Evolutionary conservation across 2,888 invertebrate genomes (phyloP).

Genomic region (Pinctada fucata): DNA sequence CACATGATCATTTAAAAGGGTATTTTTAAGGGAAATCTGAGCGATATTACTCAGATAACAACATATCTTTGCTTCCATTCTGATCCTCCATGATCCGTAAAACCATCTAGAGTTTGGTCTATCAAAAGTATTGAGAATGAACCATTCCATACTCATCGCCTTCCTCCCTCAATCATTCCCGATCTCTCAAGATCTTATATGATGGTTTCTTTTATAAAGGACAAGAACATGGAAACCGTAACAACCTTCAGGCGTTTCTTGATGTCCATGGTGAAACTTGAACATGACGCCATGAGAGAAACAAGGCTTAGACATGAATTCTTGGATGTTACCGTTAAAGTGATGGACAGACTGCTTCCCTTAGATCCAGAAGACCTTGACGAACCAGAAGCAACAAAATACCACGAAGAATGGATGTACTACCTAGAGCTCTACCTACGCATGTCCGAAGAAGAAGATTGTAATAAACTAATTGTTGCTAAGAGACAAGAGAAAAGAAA

Average conservation of each 20-base stretch:
- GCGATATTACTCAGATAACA: too few species aligned
- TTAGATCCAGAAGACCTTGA: neutral
- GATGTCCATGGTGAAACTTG: neutral
- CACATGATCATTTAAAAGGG: too few species aligned
- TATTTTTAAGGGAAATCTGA: too few species aligned
- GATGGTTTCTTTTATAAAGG: neutral
- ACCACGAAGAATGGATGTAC: neutral
- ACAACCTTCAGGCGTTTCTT: neutral
- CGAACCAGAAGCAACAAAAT: too few species aligned
- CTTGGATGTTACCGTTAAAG: neutral
- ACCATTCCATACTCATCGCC: too few species aligned
- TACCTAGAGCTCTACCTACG: neutral
- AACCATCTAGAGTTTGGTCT: too few species aligned
- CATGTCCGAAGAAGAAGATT: neutral
- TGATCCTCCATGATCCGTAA: too few species aligned
- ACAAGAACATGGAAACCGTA: neutral
- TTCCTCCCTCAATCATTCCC: too few species aligned
- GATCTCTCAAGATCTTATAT: too few species aligned
- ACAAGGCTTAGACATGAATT: neutral
- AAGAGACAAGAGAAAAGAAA: neutral
- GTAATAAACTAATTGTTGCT: neutral
- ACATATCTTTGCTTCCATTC: too few species aligned
- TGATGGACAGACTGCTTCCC: neutral
- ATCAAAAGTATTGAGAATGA: too few species aligned
- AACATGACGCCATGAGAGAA: neutral